Evolutionary conservation across 2,797 vertebrate genomes (phyloP).

Genomic region (Sebastes kiyomatsui): DNA sequence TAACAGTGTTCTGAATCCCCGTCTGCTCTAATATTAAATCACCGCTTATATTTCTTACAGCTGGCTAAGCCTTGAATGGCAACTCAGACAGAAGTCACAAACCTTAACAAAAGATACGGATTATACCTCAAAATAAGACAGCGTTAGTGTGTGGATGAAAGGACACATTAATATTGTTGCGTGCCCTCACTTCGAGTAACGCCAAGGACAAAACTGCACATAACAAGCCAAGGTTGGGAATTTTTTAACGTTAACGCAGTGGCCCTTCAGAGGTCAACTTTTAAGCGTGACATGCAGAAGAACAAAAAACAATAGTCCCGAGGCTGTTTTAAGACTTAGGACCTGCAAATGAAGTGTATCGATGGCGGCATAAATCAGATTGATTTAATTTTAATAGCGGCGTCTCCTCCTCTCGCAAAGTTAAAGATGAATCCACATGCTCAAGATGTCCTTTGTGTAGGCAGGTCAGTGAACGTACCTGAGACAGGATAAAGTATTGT

Average conservation of each 20-base stretch:
- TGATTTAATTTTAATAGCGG: slow-evolving; percentile 71
- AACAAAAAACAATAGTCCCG: slow-evolving; percentile 62
- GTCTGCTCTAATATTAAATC: slow-evolving; percentile 75
- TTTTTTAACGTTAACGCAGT: slow-evolving; percentile 14
- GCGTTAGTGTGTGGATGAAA: slow-evolving; percentile 20
- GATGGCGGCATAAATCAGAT: slow-evolving; percentile 73
- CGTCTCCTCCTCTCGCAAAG: slow-evolving; percentile 48
- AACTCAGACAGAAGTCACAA: slow-evolving; percentile 58
- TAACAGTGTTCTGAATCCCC: slow-evolving; percentile 69
- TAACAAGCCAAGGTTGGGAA: slow-evolving; percentile 27
- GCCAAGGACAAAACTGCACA: slow-evolving; percentile 23
- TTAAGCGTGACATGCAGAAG: slow-evolving; percentile 60
- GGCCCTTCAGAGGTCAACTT: slow-evolving; percentile 44
- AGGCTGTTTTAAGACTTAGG: slow-evolving; percentile 75
- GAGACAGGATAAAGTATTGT: not conserved
- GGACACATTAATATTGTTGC: slow-evolving; percentile 27
- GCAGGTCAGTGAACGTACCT: slow-evolving; percentile 18
- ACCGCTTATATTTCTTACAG: slow-evolving; percentile 72
- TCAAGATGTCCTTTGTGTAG: slow-evolving; percentile 33
- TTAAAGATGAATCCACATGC: slow-evolving; percentile 67
- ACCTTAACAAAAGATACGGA: slow-evolving; percentile 52
- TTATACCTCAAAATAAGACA: slow-evolving; percentile 24
- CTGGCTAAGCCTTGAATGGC: slow-evolving; percentile 53
- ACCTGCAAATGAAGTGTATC: slow-evolving; percentile 75
- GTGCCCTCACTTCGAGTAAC: slow-evolving; percentile 19